Conservation (phyloP, 2,797 vertebrate species). For the Liasis olivaceus region DNA sequence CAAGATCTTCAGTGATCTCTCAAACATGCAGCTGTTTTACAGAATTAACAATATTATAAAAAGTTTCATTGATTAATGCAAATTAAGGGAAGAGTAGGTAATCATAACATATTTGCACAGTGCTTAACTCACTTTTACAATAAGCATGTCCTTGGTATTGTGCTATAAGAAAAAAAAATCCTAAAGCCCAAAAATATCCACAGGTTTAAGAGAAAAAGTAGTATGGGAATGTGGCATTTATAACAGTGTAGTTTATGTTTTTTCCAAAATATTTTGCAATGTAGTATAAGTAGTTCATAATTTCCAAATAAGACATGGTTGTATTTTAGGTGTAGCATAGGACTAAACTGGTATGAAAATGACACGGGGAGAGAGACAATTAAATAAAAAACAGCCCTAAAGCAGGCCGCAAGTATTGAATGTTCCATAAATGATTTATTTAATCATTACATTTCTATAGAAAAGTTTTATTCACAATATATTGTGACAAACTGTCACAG, state of each 20-base stretch:
- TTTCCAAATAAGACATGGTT: constrained; percentile 75
- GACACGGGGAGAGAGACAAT: constrained; percentile 72
- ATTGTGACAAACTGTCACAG: constrained; percentile 78
- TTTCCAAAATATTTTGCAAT: constrained; percentile 71
- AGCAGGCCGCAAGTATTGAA: constrained; percentile 84
- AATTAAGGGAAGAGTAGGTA: constrained; percentile 76
- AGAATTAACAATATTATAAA: constrained; percentile 82
- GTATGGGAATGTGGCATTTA: constrained; percentile 68
- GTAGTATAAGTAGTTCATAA: constrained; percentile 72
- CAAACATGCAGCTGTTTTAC: constrained; percentile 91
- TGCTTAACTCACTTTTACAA: constrained; percentile 75
- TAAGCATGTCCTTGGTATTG: constrained; percentile 82
- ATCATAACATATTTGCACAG: constrained; percentile 74
- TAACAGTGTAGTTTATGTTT: constrained; percentile 75
- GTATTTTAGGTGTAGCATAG: constrained; percentile 71
- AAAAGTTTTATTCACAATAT: constrained; percentile 86
- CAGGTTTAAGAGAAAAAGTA: constrained; percentile 73
- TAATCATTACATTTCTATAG: constrained; percentile 84
- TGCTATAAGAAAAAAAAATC: constrained; percentile 77
- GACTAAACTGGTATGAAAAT: constrained; percentile 72
- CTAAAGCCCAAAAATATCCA: constrained; percentile 75
- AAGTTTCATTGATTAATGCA: constrained; percentile 76
- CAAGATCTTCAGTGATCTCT: constrained; percentile 79
- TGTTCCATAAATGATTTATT: constrained; percentile 80
- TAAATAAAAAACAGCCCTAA: constrained; percentile 82